Conservation (phyloP, 2,797 vertebrate genomes). For the Acipenser ruthenus region DNA sequence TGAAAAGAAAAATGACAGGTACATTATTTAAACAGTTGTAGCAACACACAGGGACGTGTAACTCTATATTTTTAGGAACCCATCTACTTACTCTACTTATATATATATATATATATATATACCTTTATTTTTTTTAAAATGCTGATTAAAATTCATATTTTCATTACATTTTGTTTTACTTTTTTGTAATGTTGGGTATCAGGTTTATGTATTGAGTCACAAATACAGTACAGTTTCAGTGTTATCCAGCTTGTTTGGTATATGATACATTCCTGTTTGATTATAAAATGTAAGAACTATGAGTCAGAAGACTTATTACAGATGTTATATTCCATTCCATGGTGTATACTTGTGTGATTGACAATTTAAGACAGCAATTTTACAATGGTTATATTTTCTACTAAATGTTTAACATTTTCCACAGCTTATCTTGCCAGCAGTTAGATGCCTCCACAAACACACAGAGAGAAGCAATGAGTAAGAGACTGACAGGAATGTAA, state of each 20-base stretch:
- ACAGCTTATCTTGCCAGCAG: conserved; percentile 10
- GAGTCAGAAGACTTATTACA: neutral
- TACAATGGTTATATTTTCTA: conserved; percentile 2
- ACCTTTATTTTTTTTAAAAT: too few species aligned
- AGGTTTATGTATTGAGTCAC: too few species aligned
- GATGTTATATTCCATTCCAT: neutral
- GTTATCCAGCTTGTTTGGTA: neutral
- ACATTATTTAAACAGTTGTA: too few species aligned
- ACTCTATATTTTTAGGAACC: too few species aligned
- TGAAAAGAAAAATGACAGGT: too few species aligned
- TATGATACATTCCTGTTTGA: neutral
- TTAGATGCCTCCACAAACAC: conserved; percentile 11
- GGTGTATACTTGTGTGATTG: neutral
- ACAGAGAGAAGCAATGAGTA: conserved; percentile 22
- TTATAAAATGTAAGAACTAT: neutral
- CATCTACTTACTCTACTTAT: too few species aligned
- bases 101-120: too few species aligned
- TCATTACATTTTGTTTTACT: too few species aligned
- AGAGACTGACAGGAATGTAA: conserved; percentile 47
- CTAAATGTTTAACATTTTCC: conserved; percentile 12
- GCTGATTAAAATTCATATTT: too few species aligned
- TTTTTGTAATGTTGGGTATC: too few species aligned
- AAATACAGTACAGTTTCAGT: neutral
- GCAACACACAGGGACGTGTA: too few species aligned
- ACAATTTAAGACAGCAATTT: neutral